Conservation (phyloP, 2,113 vertebrate genomes). For the Tretioscincus oriximinensis region DNA sequence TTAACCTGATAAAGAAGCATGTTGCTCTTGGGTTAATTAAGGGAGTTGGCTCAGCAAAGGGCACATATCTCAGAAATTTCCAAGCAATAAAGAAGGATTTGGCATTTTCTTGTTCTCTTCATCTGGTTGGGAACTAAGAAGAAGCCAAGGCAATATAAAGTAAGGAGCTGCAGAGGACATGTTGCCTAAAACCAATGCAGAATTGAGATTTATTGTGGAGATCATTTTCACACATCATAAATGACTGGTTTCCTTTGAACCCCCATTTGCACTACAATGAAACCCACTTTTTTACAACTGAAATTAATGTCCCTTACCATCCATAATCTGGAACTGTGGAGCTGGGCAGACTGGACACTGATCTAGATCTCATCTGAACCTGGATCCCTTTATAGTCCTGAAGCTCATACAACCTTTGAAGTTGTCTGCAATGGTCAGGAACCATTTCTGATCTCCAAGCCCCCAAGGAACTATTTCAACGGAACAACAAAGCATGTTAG, state of each 20-base stretch:
- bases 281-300: constrained; percentile 10
- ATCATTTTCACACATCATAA: constrained; percentile 39
- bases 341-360: too few species aligned
- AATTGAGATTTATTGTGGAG: constrained; percentile 16
- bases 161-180: background rate
- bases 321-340: too few species aligned
- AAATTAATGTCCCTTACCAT: background rate
- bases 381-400: too few species aligned
- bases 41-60: constrained; percentile 16
- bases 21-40: constrained; percentile 28
- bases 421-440: too few species aligned
- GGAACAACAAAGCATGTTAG: too few species aligned
- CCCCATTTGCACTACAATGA: constrained; percentile 4
- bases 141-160: constrained; percentile 45
- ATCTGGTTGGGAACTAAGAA: constrained; percentile 15
- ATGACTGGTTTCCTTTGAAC: constrained; percentile 14
- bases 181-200: constrained; percentile 31
- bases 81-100: constrained; percentile 44
- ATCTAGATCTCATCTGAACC: too few species aligned
- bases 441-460: too few species aligned
- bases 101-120: constrained; percentile 29
- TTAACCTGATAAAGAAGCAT: constrained; percentile 19
- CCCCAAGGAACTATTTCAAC: too few species aligned
- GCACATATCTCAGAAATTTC: constrained; percentile 25
- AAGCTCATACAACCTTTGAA: too few species aligned